These are phyloP conservation scores for Myiagra hebetior DNA, from an alignment of 2,113 vertebrate species.

Conservation along the genomic window DNA sequence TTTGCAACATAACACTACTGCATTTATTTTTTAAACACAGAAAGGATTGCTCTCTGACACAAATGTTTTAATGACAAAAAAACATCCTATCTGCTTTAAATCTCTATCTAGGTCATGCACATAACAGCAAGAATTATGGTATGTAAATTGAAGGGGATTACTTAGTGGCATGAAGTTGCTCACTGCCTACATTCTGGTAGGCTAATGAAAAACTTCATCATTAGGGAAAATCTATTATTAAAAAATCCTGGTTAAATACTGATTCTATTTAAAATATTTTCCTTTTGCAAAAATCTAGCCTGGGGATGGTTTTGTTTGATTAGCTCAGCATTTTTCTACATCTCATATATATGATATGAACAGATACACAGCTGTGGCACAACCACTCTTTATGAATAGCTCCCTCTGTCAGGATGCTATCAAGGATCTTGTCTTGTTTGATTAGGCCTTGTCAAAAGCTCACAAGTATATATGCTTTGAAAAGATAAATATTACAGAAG, in stretches of 20 bases:
- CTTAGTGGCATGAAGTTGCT: background rate
- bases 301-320: background rate
- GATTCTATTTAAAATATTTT: background rate
- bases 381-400: background rate
- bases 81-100: background rate
- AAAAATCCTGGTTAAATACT: background rate
- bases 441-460: constrained; percentile 11
- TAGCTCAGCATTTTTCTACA: background rate
- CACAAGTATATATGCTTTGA: background rate
- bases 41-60: background rate
- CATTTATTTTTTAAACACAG: background rate
- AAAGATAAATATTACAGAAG: background rate
- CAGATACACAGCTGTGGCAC: background rate
- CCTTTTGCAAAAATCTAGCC: background rate
- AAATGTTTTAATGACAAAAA: background rate
- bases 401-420: background rate
- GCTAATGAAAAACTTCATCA: background rate
- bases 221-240: background rate
- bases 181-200: background rate
- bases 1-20: background rate
- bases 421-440: constrained; percentile 17
- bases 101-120: background rate
- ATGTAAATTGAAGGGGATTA: background rate
- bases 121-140: background rate
- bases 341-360: background rate